These are phyloP conservation scores for Amiota communis DNA, from an alignment of 2,888 invertebrate species.

Conservation along the genomic window DNA sequence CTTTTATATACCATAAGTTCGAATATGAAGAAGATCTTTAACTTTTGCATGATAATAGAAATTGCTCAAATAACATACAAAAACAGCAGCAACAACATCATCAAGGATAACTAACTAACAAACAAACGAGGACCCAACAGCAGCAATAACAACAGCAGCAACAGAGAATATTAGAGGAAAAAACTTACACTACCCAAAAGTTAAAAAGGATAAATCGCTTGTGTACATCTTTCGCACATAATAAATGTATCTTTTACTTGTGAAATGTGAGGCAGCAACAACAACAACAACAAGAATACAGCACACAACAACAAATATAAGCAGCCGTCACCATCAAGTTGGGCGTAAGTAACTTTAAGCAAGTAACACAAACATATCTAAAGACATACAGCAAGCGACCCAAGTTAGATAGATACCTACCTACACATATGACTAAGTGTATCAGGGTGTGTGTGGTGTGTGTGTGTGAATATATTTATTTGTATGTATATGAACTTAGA, in stretches of 20 bases:
- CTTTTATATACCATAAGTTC: too few species aligned
- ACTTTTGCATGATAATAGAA: not conserved
- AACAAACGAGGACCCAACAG: too few species aligned
- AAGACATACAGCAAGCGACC: conserved; percentile 20
- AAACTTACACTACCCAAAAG: conserved; percentile 47
- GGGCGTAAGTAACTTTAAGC: conserved; percentile 58
- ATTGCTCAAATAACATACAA: conserved; percentile 18
- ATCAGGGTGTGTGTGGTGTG: conserved; percentile 5
- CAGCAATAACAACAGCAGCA: too few species aligned
- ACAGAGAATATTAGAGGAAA: too few species aligned
- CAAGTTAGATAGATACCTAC: conserved; percentile 21
- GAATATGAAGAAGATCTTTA: too few species aligned
- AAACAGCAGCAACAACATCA: conserved; percentile 22
- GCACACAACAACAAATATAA: not conserved
- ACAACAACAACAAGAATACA: not conserved
- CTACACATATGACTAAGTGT: conserved; percentile 30
- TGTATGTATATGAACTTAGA: conserved; percentile 58
- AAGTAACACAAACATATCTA: conserved; percentile 33
- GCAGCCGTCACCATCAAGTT: conserved; percentile 10
- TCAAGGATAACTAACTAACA: conserved; percentile 23
- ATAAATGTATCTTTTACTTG: conserved; percentile 70
- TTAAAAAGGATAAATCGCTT: conserved; percentile 70
- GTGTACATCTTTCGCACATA: conserved; percentile 70
- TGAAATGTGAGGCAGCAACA: conserved; percentile 47
- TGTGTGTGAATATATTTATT: conserved; percentile 33